Evolutionary conservation across 2,113 vertebrate genomes (phyloP).

Genomic region (Pelusios castaneus): DNA sequence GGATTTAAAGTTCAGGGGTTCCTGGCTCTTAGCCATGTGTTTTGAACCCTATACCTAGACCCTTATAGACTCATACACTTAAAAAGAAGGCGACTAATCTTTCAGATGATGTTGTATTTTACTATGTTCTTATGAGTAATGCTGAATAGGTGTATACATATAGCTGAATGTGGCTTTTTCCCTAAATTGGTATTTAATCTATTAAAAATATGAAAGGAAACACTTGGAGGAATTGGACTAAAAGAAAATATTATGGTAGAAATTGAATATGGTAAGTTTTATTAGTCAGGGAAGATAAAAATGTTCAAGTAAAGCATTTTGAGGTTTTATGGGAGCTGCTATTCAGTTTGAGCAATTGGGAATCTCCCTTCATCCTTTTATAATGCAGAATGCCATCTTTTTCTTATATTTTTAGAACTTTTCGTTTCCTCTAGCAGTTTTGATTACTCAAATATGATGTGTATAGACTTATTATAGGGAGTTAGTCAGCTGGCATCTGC

Average conservation of each 20-base stretch:
- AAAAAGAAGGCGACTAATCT: too few relatives aligned
- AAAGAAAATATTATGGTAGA: background rate
- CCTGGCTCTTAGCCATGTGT: accelerated
- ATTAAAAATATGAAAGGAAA: accelerated
- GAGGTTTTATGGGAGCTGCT: background rate
- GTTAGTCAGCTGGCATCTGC: background rate
- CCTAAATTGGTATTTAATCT: background rate
- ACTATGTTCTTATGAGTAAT: background rate
- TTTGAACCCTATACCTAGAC: accelerated
- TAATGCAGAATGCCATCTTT: background rate
- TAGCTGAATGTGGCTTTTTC: background rate
- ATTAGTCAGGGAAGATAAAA: background rate
- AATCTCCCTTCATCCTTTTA: background rate
- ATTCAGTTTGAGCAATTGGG: background rate
- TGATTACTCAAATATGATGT: background rate
- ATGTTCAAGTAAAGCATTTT: background rate
- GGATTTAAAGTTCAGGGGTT: accelerated
- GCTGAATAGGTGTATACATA: background rate
- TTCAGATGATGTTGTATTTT: too few relatives aligned
- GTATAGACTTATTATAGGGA: background rate
- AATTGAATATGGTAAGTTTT: background rate
- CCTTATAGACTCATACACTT: background rate
- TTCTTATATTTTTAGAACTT: background rate
- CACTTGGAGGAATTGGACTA: background rate
- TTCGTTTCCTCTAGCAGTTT: background rate